These are phyloP conservation scores for Caranx ignobilis DNA, from an alignment of 2,113 vertebrate genomes.

Conservation along the genomic window DNA sequence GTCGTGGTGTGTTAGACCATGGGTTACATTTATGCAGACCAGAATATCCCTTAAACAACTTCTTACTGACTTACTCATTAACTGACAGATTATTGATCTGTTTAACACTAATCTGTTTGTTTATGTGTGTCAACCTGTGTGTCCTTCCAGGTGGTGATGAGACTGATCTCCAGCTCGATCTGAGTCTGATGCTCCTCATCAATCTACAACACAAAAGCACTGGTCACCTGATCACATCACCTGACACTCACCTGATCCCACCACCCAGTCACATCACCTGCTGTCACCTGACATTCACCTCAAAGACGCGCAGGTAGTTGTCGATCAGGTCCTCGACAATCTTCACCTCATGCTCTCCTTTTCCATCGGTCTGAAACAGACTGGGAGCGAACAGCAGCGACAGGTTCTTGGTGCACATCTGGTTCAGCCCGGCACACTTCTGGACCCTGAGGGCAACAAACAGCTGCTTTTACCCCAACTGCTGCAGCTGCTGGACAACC, in stretches of 20 bases:
- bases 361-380: slow-evolving; percentile 97
- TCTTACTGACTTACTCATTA: too few relatives aligned
- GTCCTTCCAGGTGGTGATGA: slow-evolving; percentile 98
- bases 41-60: too few relatives aligned
- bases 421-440: slow-evolving; percentile 95
- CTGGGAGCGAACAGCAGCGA: slow-evolving; percentile 95
- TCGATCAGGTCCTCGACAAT: slow-evolving; percentile 96
- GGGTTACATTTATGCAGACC: too few relatives aligned
- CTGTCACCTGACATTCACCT: slow-evolving; percentile 82
- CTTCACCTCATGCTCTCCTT: slow-evolving; percentile 95
- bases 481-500: neutral
- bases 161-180: slow-evolving; percentile 96
- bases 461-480: neutral
- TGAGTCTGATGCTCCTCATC: slow-evolving; percentile 96
- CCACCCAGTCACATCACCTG: too few relatives aligned
- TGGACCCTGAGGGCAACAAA: slow-evolving; percentile 87
- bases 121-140: slow-evolving; percentile 85
- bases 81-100: too few relatives aligned
- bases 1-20: too few relatives aligned
- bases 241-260: too few relatives aligned
- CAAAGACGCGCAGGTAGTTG: slow-evolving; percentile 92
- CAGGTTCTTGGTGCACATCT: slow-evolving; percentile 98
- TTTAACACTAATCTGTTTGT: too few relatives aligned
- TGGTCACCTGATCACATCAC: too few relatives aligned
- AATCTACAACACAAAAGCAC: slow-evolving; percentile 83